These are phyloP conservation scores for Microctonus hyperodae DNA, from an alignment of 2,888 invertebrate species.

Conservation along the genomic window DNA sequence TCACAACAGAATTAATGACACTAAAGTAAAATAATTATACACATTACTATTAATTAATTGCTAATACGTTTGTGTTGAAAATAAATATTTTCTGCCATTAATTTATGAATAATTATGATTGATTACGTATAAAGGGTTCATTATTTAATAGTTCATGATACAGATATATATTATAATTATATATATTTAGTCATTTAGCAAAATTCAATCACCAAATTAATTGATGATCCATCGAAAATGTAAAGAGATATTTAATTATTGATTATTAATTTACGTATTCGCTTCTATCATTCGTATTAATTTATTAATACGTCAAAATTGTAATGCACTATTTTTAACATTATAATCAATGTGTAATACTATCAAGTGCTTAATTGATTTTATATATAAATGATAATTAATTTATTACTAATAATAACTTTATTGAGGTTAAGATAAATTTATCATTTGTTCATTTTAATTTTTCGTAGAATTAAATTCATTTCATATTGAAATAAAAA, in stretches of 20 bases:
- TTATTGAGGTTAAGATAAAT: too few relatives aligned
- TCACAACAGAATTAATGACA: conserved; percentile 11
- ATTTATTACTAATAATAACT: too few relatives aligned
- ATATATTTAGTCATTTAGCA: neutral
- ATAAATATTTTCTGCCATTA: conserved; percentile 9
- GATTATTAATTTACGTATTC: neutral
- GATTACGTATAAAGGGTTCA: conserved; percentile 2
- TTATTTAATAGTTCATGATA: neutral
- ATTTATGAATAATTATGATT: conserved; percentile 28
- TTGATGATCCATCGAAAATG: conserved; percentile 2
- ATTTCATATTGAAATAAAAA: neutral
- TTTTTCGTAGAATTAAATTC: neutral
- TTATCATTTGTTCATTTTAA: neutral
- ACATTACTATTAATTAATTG: conserved; percentile 1
- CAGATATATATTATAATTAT: neutral
- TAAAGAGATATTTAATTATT: conserved; percentile 5
- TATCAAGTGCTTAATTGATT: too few relatives aligned
- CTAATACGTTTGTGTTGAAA: conserved; percentile 10
- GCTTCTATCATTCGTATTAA: neutral
- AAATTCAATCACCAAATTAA: neutral
- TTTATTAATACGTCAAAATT: too few relatives aligned
- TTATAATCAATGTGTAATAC: too few relatives aligned
- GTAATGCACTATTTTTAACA: too few relatives aligned
- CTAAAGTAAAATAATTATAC: neutral
- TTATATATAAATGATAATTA: too few relatives aligned